A percentile compares a stretch with the other conserved stretches of the same genome.
Conservation (phyloP, 2,888 invertebrate genomes). For the Eurytoma adleriae region DNA sequence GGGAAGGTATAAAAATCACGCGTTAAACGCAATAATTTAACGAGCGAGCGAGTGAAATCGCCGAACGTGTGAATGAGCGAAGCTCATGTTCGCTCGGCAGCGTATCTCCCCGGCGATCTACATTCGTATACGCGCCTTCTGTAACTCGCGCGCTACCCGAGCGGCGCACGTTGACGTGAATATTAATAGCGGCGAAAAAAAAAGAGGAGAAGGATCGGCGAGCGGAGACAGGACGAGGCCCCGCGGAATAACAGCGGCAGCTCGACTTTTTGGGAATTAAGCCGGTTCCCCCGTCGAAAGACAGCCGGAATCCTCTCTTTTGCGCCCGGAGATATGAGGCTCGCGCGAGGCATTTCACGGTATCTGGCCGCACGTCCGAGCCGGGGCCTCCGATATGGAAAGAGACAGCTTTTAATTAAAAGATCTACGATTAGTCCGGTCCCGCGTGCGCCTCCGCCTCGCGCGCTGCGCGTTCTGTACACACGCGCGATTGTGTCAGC, state of each 20-base stretch:
- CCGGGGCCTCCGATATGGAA: slow-evolving; percentile 53
- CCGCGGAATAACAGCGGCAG: background rate
- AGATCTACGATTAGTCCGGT: slow-evolving; percentile 61
- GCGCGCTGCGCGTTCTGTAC: background rate
- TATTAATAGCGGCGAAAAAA: slow-evolving; percentile 54
- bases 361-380: slow-evolving; percentile 35
- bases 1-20: background rate
- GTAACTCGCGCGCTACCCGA: background rate
- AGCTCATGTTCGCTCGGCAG: slow-evolving; percentile 21
- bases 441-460: background rate
- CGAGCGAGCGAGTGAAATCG: background rate
- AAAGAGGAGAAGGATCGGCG: slow-evolving; percentile 3
- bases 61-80: slow-evolving; percentile 28
- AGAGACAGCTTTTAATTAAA: slow-evolving; percentile 66
- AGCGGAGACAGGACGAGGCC: background rate
- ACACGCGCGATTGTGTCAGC: background rate
- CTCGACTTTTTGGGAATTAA: slow-evolving; percentile 23
- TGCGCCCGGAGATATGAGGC: background rate
- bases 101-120: slow-evolving; percentile 37
- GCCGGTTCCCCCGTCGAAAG: slow-evolving; percentile 37
- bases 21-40: slow-evolving; percentile 26
- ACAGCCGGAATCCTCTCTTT: slow-evolving; percentile 13
- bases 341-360: slow-evolving; percentile 46
- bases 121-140: slow-evolving; percentile 8
- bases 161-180: slow-evolving; percentile 39